Conservation (phyloP, 2,888 invertebrate species). For the Deroplatys truncata region DNA sequence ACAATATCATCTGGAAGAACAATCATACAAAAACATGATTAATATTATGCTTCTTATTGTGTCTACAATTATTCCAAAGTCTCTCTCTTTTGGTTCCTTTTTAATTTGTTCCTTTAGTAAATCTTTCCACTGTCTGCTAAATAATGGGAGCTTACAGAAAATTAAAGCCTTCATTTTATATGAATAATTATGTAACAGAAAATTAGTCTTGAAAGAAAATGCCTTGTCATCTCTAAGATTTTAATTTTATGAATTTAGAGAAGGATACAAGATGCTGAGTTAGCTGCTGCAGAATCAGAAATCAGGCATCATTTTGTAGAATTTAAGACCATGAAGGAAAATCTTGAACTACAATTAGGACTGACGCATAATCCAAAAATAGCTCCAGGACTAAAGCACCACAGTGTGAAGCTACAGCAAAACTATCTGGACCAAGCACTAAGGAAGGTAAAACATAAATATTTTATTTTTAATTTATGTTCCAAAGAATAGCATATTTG, state of each 20-base stretch:
- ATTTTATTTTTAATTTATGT: too few species aligned
- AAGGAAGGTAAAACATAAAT: not conserved
- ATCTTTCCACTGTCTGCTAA: too few species aligned
- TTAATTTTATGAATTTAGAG: not conserved
- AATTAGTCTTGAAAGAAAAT: not conserved
- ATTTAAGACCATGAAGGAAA: slow-evolving; percentile 5
- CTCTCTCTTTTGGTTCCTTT: too few species aligned
- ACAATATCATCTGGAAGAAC: too few species aligned
- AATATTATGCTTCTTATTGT: too few species aligned
- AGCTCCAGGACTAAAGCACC: not conserved
- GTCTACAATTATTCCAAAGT: too few species aligned
- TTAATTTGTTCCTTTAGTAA: too few species aligned
- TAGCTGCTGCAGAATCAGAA: slow-evolving; percentile 15
- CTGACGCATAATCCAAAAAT: not conserved
- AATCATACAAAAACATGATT: too few species aligned
- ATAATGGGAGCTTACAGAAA: too few species aligned
- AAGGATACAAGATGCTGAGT: not conserved
- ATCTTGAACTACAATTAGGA: slow-evolving; percentile 14
- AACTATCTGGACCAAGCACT: slow-evolving; percentile 5
- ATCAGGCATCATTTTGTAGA: slow-evolving; percentile 2
- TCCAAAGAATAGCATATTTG: not conserved
- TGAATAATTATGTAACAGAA: not conserved
- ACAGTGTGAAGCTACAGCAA: not conserved
- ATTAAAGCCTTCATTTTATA: too few species aligned
- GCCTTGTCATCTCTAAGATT: not conserved